Evolutionary conservation across 30 jellyfish, hydroid and myxozoan species (phyloP).

Genomic region (Pseudorhiza aurosa): DNA sequence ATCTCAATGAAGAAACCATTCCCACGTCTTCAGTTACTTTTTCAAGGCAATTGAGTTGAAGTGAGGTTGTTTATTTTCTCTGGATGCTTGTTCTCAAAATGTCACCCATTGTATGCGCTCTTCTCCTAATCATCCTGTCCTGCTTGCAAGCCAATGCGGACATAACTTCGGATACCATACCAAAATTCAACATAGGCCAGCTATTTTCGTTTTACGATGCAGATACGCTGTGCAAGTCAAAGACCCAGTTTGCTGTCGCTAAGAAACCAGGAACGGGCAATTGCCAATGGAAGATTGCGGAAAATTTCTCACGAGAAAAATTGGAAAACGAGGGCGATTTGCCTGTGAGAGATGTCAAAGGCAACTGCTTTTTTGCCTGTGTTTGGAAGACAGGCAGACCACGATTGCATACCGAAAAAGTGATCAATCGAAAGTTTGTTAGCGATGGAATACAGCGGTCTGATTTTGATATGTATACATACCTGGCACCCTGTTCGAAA

Average conservation of each 20-base stretch:
- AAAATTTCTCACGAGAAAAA: background rate
- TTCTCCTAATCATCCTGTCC: background rate
- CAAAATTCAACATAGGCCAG: slow-evolving; percentile 1
- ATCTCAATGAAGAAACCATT: too few relatives aligned
- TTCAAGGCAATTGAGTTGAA: too few relatives aligned
- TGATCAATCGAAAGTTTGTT: background rate
- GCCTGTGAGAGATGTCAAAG: background rate
- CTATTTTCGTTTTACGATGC: too few relatives aligned
- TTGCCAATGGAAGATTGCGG: slow-evolving; percentile 3
- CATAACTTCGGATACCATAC: background rate
- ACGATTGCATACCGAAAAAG: background rate
- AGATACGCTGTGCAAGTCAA: background rate
- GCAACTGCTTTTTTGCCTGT: slow-evolving; percentile 11
- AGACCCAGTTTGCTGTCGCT: background rate
- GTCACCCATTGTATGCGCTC: too few relatives aligned
- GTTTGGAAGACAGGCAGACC: slow-evolving; percentile 1
- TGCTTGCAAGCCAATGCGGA: background rate
- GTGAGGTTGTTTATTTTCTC: too few relatives aligned
- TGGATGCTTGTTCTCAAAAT: too few relatives aligned
- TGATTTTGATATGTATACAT: background rate
- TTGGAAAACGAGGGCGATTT: background rate
- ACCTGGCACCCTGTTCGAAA: background rate
- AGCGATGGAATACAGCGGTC: background rate
- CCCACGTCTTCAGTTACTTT: too few relatives aligned
- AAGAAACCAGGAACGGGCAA: background rate